Conservation (phyloP, 2,888 invertebrate genomes). For the Nemurella pictetii region DNA sequence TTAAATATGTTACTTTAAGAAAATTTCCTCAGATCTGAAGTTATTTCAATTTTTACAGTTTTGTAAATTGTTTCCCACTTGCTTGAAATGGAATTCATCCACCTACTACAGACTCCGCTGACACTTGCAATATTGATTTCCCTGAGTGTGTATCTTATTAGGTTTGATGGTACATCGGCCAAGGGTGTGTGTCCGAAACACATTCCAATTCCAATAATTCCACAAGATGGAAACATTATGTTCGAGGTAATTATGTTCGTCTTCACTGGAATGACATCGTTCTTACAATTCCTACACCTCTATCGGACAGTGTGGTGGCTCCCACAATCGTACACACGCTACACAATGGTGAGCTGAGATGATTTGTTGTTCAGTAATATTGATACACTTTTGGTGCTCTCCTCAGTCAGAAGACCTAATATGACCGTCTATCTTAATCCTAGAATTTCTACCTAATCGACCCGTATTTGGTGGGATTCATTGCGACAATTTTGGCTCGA, state of each 20-base stretch:
- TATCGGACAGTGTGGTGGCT: slow-evolving; percentile 98
- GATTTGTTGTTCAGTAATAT: neutral
- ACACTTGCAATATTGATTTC: too few relatives aligned
- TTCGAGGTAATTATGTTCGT: slow-evolving; percentile 86
- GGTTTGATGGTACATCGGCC: slow-evolving; percentile 11
- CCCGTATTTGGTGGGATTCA: slow-evolving; percentile 80
- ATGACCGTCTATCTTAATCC: slow-evolving; percentile 49
- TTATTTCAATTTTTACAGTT: too few relatives aligned
- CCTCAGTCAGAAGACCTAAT: neutral
- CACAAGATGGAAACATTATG: slow-evolving; percentile 76
- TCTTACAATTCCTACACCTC: slow-evolving; percentile 90
- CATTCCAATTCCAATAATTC: slow-evolving; percentile 77
- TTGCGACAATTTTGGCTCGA: slow-evolving; percentile 77
- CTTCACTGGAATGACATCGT: slow-evolving; percentile 76
- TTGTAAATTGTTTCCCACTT: too few relatives aligned
- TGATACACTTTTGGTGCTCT: neutral
- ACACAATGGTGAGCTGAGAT: slow-evolving; percentile 73
- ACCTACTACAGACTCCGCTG: neutral
- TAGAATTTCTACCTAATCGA: slow-evolving; percentile 96
- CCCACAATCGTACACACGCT: slow-evolving; percentile 85
- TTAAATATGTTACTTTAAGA: too few relatives aligned
- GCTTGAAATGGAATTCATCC: too few relatives aligned
- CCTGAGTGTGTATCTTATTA: neutral
- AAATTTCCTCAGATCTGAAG: too few relatives aligned
- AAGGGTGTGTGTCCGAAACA: slow-evolving; percentile 65